Percentiles rank a stretch among this genome's conserved stretches.
These are phyloP conservation scores for Carollia perspicillata DNA, from an alignment of 2,113 vertebrate genomes.

Conservation along the genomic window DNA sequence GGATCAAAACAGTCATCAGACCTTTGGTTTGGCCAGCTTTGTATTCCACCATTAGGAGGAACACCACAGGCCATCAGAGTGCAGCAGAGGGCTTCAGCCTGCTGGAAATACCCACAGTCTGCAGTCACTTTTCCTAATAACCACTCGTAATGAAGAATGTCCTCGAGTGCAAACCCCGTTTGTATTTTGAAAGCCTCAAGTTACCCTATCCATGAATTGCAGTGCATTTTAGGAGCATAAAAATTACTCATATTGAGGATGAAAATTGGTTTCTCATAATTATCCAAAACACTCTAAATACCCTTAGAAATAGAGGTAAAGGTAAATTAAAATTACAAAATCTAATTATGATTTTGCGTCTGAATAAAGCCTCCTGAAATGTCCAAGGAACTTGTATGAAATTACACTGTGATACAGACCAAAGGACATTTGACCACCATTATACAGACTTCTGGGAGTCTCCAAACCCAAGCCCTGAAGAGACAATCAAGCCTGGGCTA, in stretches of 20 bases:
- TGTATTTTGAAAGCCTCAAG: constrained; percentile 31
- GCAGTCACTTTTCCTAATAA: neutral
- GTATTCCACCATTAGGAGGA: neutral
- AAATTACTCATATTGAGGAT: neutral
- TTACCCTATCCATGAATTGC: neutral
- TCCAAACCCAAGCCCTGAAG: neutral
- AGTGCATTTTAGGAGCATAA: neutral
- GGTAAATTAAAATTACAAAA: constrained; percentile 44
- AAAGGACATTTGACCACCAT: neutral
- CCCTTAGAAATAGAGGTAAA: neutral
- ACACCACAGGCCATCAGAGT: neutral
- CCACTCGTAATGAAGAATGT: neutral
- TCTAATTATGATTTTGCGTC: constrained; percentile 13
- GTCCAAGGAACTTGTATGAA: neutral
- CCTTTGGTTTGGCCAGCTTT: neutral
- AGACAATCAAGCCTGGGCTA: neutral
- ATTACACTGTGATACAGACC: neutral
- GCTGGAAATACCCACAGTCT: neutral
- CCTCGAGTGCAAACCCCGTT: neutral
- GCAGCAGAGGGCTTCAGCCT: neutral
- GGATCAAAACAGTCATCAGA: neutral
- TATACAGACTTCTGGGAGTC: neutral
- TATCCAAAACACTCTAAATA: neutral
- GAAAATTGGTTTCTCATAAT: neutral
- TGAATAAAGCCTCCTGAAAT: constrained; percentile 1